Percentiles rank a stretch among this genome's conserved stretches.
phyloP scores from a whole-genome alignment of 1,140 invertebrate species.

The Triops longicaudatus region DNA sequence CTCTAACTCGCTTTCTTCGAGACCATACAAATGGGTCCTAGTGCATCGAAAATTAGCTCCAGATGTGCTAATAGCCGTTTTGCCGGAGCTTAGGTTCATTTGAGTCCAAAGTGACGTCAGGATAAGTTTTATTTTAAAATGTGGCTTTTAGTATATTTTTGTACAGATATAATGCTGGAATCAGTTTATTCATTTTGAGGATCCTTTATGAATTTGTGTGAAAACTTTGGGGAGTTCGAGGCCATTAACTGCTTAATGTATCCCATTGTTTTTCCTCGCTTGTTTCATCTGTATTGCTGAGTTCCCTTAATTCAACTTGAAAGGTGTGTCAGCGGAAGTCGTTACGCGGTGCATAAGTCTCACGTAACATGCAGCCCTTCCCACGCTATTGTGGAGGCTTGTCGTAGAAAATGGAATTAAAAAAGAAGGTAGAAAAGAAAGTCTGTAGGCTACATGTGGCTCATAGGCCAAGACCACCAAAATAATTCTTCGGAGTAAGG shows the following conservation, averaged over 20 bases:
- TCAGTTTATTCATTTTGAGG: too few species aligned
- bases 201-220: too few species aligned
- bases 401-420: background rate
- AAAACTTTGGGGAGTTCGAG: background rate
- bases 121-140: too few species aligned
- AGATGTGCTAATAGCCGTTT: background rate
- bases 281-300: background rate
- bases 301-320: background rate
- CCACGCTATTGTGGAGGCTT: background rate
- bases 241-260: background rate
- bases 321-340: conserved; percentile 13
- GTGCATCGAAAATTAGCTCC: background rate
- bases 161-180: too few species aligned
- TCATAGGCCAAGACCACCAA: background rate
- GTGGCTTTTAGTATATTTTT: too few species aligned
- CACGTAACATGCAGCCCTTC: background rate
- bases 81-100: too few species aligned
- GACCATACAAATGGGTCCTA: background rate
- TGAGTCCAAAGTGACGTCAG: too few species aligned
- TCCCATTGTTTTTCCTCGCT: background rate
- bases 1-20: background rate
- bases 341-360: background rate
- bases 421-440: background rate
- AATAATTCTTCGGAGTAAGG: background rate
- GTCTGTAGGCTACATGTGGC: background rate